These are phyloP conservation scores for Sarcophaga bullata DNA, from an alignment of 1,140 invertebrate genomes.

Conservation along the genomic window DNA sequence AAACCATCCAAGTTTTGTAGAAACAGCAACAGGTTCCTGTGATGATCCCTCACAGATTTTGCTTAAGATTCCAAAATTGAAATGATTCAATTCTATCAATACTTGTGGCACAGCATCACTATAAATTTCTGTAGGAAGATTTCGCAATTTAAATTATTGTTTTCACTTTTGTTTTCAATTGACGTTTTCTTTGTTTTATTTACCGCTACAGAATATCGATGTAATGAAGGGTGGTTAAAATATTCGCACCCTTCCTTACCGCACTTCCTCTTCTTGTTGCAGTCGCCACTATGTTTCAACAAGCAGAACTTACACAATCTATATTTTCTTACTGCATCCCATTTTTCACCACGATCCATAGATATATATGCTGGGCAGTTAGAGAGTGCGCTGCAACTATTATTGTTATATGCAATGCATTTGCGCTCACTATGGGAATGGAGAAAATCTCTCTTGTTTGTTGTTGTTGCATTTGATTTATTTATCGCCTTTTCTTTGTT, in stretches of 20 bases:
- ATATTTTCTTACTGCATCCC: neutral
- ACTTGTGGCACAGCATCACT: neutral
- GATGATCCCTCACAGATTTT: conserved; percentile 1
- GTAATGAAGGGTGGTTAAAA: neutral
- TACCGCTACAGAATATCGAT: neutral
- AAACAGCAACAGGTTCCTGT: neutral
- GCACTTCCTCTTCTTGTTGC: neutral
- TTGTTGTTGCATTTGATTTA: too few species aligned
- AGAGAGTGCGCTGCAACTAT: neutral
- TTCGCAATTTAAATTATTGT: neutral
- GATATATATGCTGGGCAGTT: neutral
- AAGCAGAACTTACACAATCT: neutral
- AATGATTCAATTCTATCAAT: conserved; percentile 23
- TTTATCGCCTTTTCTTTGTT: neutral
- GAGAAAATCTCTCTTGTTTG: too few species aligned
- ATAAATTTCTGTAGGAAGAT: neutral
- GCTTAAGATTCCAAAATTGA: neutral
- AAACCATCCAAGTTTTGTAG: neutral
- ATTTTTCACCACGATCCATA: conserved; percentile 17
- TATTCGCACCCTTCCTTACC: neutral
- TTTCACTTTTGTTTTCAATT: neutral
- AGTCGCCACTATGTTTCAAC: neutral
- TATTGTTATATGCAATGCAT: neutral
- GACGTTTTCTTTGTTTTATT: neutral
- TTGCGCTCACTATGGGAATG: neutral